phyloP scores from a whole-genome alignment of 2,888 invertebrate species.

The Epicampocera succincta region DNA sequence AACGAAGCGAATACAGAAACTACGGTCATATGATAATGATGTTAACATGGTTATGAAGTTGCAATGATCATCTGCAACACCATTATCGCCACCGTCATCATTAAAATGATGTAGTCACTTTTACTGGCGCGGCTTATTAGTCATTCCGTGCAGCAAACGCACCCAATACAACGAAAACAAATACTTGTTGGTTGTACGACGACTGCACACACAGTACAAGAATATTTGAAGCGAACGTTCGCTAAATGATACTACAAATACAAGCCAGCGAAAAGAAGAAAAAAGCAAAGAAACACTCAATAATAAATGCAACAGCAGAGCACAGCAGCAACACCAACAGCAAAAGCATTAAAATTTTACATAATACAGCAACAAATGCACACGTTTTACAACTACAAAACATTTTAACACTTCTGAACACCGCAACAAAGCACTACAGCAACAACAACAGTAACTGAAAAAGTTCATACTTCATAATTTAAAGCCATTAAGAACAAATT shows the following conservation, averaged over 20 bases:
- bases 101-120: conserved; percentile 53
- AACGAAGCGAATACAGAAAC: conserved; percentile 3
- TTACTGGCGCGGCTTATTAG: conserved; percentile 66
- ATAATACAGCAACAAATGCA: conserved; percentile 20
- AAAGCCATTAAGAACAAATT: conserved; percentile 22
- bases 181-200: conserved; percentile 18
- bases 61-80: conserved; percentile 40
- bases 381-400: conserved; percentile 22
- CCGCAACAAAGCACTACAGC: neutral
- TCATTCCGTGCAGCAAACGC: conserved; percentile 64
- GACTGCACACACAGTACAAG: conserved; percentile 9
- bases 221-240: conserved; percentile 49
- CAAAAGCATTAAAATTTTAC: conserved; percentile 37
- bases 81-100: neutral
- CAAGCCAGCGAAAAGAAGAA: too few species aligned
- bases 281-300: conserved; percentile 6
- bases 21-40: conserved; percentile 65
- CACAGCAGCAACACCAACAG: conserved; percentile 25
- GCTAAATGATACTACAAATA: conserved; percentile 58
- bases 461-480: neutral
- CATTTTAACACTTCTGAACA: conserved; percentile 24
- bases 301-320: conserved; percentile 38
- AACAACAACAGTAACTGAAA: conserved; percentile 7
- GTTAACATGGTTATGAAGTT: conserved; percentile 27
- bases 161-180: conserved; percentile 46